A percentile compares a stretch with the other conserved stretches of the same genome.
Conservation (phyloP, 1,140 invertebrate species). For the Drosophila orena region DNA sequence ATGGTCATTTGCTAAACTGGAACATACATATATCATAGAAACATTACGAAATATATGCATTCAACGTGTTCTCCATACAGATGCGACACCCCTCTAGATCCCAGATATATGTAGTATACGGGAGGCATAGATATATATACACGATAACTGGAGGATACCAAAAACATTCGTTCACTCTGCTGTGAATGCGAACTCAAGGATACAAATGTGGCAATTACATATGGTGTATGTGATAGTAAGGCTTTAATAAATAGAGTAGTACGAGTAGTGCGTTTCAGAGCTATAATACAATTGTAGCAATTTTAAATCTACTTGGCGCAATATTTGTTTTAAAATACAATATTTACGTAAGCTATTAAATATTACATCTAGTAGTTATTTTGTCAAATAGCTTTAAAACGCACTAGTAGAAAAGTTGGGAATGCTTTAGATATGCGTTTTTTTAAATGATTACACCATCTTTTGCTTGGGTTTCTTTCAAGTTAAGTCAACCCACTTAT, state of each 20-base stretch:
- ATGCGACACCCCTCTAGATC: conserved; percentile 33
- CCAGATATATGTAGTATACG: conserved; percentile 26
- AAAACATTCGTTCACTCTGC: conserved; percentile 21
- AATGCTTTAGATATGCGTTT: conserved; percentile 19
- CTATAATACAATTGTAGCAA: conserved; percentile 1
- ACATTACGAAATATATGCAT: conserved; percentile 51
- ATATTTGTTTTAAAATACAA: too few species aligned
- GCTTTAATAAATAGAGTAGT: conserved; percentile 9
- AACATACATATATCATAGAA: conserved; percentile 49
- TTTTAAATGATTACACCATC: conserved; percentile 18
- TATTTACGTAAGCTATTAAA: too few species aligned
- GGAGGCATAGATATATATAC: conserved; percentile 33
- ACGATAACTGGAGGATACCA: conserved; percentile 38
- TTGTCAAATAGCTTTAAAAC: conserved; percentile 15
- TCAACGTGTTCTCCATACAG: conserved; percentile 32
- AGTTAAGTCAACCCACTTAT: conserved; percentile 27
- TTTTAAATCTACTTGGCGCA: too few species aligned
- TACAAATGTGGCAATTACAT: conserved; percentile 46
- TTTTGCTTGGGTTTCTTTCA: background rate
- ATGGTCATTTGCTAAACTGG: conserved; percentile 38
- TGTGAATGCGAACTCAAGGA: conserved; percentile 32
- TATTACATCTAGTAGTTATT: too few species aligned
- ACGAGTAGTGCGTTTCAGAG: conserved; percentile 18
- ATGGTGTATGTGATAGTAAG: conserved; percentile 23
- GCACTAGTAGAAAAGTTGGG: conserved; percentile 10